Percentiles rank a stretch among this genome's conserved stretches.
phyloP scores from a whole-genome alignment of 1,140 invertebrate genomes.

The Physella acuta region DNA sequence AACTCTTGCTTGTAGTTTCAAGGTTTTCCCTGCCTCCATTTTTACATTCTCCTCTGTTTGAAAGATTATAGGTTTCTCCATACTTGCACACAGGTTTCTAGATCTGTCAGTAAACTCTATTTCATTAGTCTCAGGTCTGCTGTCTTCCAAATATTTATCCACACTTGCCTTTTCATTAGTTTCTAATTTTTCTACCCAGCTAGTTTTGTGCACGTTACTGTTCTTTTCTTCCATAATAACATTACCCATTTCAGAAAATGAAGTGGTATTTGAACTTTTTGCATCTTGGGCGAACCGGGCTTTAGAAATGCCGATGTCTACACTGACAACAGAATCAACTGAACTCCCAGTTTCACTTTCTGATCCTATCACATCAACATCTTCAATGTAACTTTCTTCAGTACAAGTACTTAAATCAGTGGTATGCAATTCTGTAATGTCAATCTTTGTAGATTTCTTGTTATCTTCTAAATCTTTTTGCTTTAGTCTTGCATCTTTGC shows the following conservation, averaged over 20 bases:
- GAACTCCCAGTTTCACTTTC: conserved; percentile 18
- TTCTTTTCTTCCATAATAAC: no score
- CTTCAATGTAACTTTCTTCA: not conserved
- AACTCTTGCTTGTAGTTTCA: conserved; percentile 35
- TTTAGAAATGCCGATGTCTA: not conserved
- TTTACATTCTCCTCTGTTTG: conserved; percentile 34
- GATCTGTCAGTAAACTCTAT: not conserved
- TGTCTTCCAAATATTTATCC: no score
- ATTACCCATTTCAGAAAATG: no score
- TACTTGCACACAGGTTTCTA: no score
- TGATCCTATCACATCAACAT: not conserved
- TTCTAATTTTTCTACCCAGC: conserved; percentile 9
- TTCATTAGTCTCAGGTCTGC: not conserved
- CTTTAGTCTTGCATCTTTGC: no score
- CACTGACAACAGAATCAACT: conserved; percentile 11
- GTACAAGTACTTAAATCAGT: no score
- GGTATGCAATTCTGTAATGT: no score
- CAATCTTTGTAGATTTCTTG: no score
- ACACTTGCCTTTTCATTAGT: no score
- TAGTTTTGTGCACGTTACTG: not conserved
- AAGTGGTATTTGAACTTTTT: no score
- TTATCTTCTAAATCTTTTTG: no score
- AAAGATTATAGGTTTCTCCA: conserved; percentile 30
- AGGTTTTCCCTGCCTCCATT: conserved; percentile 33
- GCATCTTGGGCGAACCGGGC: no score